Base-by-base conservation (phyloP, 2,113 vertebrate species). In the Upupa epops region DNA sequence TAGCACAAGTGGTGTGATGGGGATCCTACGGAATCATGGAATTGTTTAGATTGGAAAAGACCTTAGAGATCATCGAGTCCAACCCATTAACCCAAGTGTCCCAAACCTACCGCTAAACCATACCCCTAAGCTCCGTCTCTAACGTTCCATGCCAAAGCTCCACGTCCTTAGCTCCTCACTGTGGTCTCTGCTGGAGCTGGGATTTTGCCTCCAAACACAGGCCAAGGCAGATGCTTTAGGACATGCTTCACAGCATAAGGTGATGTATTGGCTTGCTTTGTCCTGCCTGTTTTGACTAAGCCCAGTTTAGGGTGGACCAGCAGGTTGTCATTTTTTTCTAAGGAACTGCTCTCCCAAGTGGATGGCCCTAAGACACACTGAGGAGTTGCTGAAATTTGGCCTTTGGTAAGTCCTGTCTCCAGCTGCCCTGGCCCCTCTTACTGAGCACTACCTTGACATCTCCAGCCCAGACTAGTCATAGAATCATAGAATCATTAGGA, bases 81-180 rank as follows among this genome's bases (percentile, higher is more conserved):
- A 11, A 42, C 11, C 40, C 40, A 42, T 42, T 42, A 42, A 42
- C 40, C 40, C 40, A 42, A 42, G 11, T 42, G 40, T 42, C 40
- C 15, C 40, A 42, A 42, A 42, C 40, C 40, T 42, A 42, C 40
- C 15, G 40, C 40, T 42, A 42, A 42, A 42, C 40, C 40, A 42
- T 42, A 15, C 15, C 40, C 40, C 40, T 42, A 42, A 42, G 40
- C 40, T n/a, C n/a, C n/a, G n/a, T n/a, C n/a, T n/a, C n/a, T n/a
- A n/a, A n/a, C n/a, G n/a, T n/a, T n/a, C n/a, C n/a, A n/a, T n/a
- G n/a, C 59, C 34, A 1, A 1, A 4, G n/a, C 64, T 3, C 1
- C 0, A 2, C 68, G 49, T 6, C 7, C 60, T 2, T 1, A 42
- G 63, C 65, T 60, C 32, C n/a, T 0, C 2, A 1, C 63, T 2